These are phyloP conservation scores for Pipra filicauda DNA, from an alignment of 2,113 vertebrate genomes.

Conservation along the genomic window DNA sequence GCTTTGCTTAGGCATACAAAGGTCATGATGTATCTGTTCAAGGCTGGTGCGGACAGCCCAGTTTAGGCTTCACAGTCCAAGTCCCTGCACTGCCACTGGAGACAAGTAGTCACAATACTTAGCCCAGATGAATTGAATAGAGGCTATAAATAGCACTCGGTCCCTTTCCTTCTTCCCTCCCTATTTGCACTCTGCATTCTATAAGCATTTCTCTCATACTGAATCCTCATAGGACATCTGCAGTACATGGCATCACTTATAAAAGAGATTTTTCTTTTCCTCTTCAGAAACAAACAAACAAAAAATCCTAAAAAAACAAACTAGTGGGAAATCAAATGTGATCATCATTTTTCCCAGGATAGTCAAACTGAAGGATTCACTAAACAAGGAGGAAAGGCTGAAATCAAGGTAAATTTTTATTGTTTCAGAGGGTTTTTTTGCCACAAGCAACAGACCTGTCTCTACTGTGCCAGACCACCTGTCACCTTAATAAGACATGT, in stretches of 20 bases:
- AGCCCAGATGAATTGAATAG: neutral
- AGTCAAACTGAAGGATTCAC: neutral
- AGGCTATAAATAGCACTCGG: neutral
- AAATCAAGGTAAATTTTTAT: neutral
- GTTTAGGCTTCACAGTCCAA: neutral
- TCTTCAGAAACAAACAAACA: neutral
- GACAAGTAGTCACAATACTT: neutral
- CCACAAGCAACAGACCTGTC: neutral
- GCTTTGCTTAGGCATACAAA: neutral
- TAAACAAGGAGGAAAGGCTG: neutral
- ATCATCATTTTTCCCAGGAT: neutral
- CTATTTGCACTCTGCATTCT: neutral
- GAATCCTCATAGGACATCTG: neutral
- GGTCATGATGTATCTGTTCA: neutral
- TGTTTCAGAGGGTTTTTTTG: neutral
- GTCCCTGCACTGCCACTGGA: neutral
- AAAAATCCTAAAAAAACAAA: neutral
- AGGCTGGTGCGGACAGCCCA: neutral
- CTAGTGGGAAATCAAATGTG: neutral
- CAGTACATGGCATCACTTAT: neutral
- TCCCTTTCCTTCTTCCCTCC: neutral
- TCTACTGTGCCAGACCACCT: constrained; percentile 2
- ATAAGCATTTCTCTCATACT: neutral
- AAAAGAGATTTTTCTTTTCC: neutral
- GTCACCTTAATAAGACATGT: neutral